phyloP scores from a whole-genome alignment of 2,888 invertebrate species.

The Rhamphomyia laevipes region DNA sequence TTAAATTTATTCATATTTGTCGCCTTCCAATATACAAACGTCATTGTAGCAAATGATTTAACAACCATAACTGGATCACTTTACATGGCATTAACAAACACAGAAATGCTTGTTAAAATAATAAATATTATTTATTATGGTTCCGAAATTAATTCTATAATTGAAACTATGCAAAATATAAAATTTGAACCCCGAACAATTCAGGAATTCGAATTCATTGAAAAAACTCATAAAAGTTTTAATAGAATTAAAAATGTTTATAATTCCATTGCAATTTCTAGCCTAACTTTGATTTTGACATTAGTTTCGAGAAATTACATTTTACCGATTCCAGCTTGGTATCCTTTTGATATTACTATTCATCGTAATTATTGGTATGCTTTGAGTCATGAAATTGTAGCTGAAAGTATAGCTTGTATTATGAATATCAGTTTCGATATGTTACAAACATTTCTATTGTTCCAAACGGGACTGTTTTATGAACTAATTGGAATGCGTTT shows the following conservation, averaged over 20 bases:
- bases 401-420: constrained; percentile 18
- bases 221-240: constrained; percentile 15
- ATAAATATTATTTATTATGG: constrained; percentile 22
- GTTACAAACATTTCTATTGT: constrained; percentile 24
- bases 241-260: constrained; percentile 17
- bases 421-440: constrained; percentile 23
- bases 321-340: constrained; percentile 24
- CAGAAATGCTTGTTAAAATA: constrained; percentile 22
- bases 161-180: constrained; percentile 6
- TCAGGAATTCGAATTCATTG: constrained; percentile 16
- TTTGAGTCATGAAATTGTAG: constrained; percentile 21
- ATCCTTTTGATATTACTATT: constrained; percentile 26
- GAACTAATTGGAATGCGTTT: constrained; percentile 22
- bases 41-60: background rate
- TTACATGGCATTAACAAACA: constrained; percentile 25
- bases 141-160: constrained; percentile 15
- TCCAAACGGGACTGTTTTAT: constrained; percentile 22
- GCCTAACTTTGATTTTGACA: constrained; percentile 8
- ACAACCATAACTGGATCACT: constrained; percentile 20
- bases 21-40: too few species aligned
- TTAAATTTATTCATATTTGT: too few species aligned
- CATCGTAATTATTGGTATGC: constrained; percentile 18
- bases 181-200: constrained; percentile 1
- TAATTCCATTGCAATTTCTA: constrained; percentile 6
- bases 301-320: constrained; percentile 16